Conservation (phyloP, 2,113 vertebrate genomes). For the Fregetta grallaria region DNA sequence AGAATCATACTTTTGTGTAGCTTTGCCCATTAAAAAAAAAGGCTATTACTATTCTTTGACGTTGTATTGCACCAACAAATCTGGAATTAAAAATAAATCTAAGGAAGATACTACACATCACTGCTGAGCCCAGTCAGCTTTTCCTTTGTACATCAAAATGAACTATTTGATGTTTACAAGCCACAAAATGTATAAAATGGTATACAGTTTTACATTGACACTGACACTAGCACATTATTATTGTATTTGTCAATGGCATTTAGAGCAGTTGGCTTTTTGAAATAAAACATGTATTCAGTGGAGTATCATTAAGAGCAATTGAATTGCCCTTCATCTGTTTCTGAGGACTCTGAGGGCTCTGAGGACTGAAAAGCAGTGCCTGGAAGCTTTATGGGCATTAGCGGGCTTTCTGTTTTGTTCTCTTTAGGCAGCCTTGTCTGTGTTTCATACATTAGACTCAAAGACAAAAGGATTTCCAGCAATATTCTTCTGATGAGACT, state of each 20-base stretch:
- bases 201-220: not conserved
- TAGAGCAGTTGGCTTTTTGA: not conserved
- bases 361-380: not conserved
- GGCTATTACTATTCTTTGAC: not conserved
- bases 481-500: not conserved
- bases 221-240: not conserved
- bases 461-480: conserved; percentile 28
- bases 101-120: not conserved
- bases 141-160: not conserved
- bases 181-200: not conserved
- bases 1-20: not conserved
- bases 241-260: not conserved
- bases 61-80: not conserved
- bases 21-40: not conserved
- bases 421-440: not conserved
- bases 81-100: not conserved
- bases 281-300: conserved; percentile 5
- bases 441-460: not conserved
- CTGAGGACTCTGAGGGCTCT: not conserved
- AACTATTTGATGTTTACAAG: not conserved
- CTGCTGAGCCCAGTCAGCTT: not conserved
- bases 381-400: conserved; percentile 39
- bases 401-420: not conserved
- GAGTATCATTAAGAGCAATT: conserved; percentile 36
- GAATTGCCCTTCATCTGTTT: conserved; percentile 38